These are phyloP conservation scores for Phortica magna DNA, from an alignment of 2,888 invertebrate species.

Conservation along the genomic window DNA sequence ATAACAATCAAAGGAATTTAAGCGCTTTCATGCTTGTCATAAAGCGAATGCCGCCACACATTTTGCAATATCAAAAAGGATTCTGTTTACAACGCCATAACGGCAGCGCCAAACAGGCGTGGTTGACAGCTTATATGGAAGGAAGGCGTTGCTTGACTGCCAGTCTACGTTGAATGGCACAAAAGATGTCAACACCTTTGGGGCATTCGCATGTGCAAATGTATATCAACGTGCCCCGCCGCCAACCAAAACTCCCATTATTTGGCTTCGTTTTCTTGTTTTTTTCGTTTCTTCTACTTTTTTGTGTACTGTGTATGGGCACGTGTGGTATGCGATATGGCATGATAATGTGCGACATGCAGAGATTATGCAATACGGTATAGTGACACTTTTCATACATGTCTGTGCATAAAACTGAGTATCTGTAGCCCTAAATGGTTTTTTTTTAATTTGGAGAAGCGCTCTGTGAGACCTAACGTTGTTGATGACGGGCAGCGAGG, in stretches of 20 bases:
- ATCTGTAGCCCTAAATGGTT: slow-evolving; percentile 49
- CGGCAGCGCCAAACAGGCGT: not conserved
- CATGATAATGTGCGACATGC: slow-evolving; percentile 18
- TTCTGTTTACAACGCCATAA: not conserved
- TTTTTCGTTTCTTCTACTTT: too few species aligned
- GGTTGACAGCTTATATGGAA: not conserved
- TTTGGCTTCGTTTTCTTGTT: too few species aligned
- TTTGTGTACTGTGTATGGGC: not conserved
- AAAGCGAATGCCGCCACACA: slow-evolving; percentile 12
- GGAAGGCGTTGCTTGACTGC: not conserved
- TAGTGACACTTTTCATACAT: slow-evolving; percentile 30
- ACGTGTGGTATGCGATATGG: slow-evolving; percentile 3
- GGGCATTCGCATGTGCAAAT: slow-evolving; percentile 18
- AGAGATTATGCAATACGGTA: slow-evolving; percentile 9
- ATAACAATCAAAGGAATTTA: slow-evolving; percentile 14
- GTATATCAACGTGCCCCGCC: not conserved
- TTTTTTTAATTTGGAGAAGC: not conserved
- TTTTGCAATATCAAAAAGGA: slow-evolving; percentile 5
- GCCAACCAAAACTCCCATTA: not conserved
- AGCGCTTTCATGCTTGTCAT: slow-evolving; percentile 1
- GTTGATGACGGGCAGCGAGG: slow-evolving; percentile 36
- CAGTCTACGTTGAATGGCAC: not conserved
- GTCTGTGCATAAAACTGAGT: slow-evolving; percentile 59
- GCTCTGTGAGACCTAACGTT: slow-evolving; percentile 40
- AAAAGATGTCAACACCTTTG: slow-evolving; percentile 27